Base-by-base conservation (phyloP, 2,888 invertebrate species). In the Eupeodes luniger region DNA sequence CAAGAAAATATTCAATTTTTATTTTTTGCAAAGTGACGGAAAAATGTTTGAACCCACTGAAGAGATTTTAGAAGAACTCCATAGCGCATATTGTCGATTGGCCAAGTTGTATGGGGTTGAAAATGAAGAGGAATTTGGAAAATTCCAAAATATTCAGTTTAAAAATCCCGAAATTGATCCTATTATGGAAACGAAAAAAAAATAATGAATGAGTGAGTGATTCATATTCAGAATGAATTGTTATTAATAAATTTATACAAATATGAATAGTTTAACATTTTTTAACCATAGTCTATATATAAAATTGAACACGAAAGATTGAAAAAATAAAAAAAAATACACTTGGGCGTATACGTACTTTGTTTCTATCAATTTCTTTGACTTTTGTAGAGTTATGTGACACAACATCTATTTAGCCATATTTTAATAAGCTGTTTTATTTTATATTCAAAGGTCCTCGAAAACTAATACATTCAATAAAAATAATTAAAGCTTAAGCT, bases 41-140 rank as follows among this genome's bases (percentile, higher is more conserved):
- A 61, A 69, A 69, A 19, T 79, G 49, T 47, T 53, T 36, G 78
- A 79, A 61, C 78, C 78, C n/a, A 70, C 59, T 6, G 40, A 47
- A 27, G 59, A 79, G 4, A 70, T 79, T 5, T 14, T 70, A n/a
- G 14, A 62, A 2, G 69, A 79, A 51, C 61, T 79, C 1, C 16
- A 79, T 0, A 27, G 4, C 4, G 78, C 61, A 51, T 69, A 40
- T 47, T 47, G 27, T 61, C 16, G 67, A 5, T 10, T 69, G 40
- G 59, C 40, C 2, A 59, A 70, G 16, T 5, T 59, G 14, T 79
- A 79, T n/a, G 61, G n/a, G 0, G 27, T 69, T 19, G 59, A 59
- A 51, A 49, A 79, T 70, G 59, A 67, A 19, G 14, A 34, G 4
- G 69, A 79, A 44, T 61, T 69, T n/a, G 11, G 14, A 12, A 61